A percentile compares a stretch with the other conserved stretches of the same genome.
Evolutionary conservation across 2,888 invertebrate genomes (phyloP).

Genomic region (Watsonalla binaria): DNA sequence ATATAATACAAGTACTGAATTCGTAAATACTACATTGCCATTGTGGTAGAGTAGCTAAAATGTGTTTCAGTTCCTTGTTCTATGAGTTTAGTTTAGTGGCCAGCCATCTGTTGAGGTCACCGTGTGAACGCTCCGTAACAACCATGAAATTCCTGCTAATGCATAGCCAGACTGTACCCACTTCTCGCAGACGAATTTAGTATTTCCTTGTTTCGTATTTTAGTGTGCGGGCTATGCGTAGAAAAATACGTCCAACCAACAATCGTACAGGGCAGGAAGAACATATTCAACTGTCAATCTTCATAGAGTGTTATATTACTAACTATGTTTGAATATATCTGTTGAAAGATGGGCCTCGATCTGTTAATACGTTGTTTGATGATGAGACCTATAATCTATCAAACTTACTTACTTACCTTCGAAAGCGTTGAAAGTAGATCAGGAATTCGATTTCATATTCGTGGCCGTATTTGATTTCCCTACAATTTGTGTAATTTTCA

Average conservation of each 20-base stretch:
- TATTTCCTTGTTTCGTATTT: neutral
- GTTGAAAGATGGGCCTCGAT: neutral
- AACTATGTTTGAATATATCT: too few relatives aligned
- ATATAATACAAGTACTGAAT: neutral
- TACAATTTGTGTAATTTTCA: neutral
- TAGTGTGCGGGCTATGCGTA: neutral
- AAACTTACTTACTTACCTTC: too few relatives aligned
- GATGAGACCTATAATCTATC: neutral
- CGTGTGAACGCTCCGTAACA: neutral
- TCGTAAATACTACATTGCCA: neutral
- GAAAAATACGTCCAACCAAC: too few relatives aligned
- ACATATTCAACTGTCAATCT: too few relatives aligned
- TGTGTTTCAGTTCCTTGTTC: neutral
- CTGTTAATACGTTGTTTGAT: neutral
- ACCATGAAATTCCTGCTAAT: neutral
- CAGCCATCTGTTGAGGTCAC: neutral
- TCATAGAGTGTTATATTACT: too few relatives aligned
- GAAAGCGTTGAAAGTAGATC: too few relatives aligned
- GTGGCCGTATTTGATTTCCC: neutral
- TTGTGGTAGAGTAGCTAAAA: neutral
- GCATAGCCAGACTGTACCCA: neutral
- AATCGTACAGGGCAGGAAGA: too few relatives aligned
- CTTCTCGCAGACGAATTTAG: neutral
- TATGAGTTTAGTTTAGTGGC: neutral
- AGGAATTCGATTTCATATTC: too few relatives aligned